phyloP scores from a whole-genome alignment of 2,888 invertebrate genomes.

The Monoplex corrugatus region DNA sequence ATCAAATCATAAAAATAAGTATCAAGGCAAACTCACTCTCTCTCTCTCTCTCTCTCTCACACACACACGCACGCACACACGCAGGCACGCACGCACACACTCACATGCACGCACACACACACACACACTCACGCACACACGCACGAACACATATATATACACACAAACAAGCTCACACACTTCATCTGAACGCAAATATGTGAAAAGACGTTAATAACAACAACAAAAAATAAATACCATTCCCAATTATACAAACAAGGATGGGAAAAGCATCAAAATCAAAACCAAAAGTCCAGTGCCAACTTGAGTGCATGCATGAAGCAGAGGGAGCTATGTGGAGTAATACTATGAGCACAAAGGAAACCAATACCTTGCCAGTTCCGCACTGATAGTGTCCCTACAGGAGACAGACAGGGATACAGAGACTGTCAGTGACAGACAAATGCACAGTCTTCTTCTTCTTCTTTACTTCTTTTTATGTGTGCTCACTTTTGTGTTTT shows the following conservation, averaged over 20 bases:
- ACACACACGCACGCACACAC: not conserved
- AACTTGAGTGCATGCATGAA: not conserved
- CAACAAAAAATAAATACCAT: not conserved
- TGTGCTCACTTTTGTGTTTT: not conserved
- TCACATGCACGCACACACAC: not conserved
- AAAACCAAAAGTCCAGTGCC: not conserved
- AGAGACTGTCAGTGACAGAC: slow-evolving; percentile 14
- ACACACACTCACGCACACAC: not conserved
- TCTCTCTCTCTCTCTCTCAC: not conserved
- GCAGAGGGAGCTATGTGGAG: not conserved
- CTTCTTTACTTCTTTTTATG: not conserved
- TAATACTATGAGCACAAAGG: not conserved
- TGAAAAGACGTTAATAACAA: not conserved
- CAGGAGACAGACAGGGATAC: slow-evolving; percentile 55
- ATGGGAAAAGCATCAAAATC: not conserved
- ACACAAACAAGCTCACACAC: not conserved
- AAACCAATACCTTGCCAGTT: slow-evolving; percentile 89
- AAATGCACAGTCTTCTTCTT: slow-evolving; percentile 1
- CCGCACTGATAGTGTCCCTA: slow-evolving; percentile 95
- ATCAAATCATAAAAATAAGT: no score
- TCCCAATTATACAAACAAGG: not conserved
- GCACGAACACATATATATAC: not conserved
- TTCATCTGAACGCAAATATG: not conserved
- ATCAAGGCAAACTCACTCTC: not conserved
- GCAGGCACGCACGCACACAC: not conserved